Base-by-base conservation (phyloP, 2,888 invertebrate species). In the Epirrita christyi region DNA sequence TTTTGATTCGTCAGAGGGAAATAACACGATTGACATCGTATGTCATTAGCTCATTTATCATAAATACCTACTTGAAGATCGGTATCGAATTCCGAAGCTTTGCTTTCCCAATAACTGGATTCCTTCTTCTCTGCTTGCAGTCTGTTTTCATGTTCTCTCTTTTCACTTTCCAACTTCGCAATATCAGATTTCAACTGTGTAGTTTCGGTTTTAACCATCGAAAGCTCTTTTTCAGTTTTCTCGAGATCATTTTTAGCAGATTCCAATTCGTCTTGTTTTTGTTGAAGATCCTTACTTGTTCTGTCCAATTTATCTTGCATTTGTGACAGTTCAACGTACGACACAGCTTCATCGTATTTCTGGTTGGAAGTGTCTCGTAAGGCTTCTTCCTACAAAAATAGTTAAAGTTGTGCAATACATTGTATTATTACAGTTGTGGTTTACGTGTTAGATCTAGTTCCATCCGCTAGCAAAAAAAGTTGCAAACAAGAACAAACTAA, bases 81-180 rank as follows among this genome's bases (percentile, higher is more conserved):
- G 40, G 87, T 89, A 67, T 95, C 94, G 37, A 94, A 76, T 69
- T 94, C 94, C 0, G 92, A 87, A 9, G 93, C 85, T 77, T 94
- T 95, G 43, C 93, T 93, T 75, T 95, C 94, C 84, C 94, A 93
- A 61, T 94, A 94, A 43, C 92, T 87, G 21, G 94, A 93, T 65
- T 95, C 95, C 70, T 94, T 94, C 71, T 92, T 93, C 66, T 93
- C 93, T 32, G 90, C 85, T 80, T 93, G 93, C 59, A 93, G 87
- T 66, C 94, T 94, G 43, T 89, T 93, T 70, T 95, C 95, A 34
- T 94, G 84, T 68, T 95, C 95, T 65, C 95, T 95, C 50, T 88
- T 94, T 75, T 92, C 94, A 71, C 71, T 86, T 78, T 76, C 88
- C 61, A 71, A 76, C 68, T 83, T 93, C 70, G 64, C 80, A 76